Percentiles rank a stretch among this genome's conserved stretches.
Evolutionary conservation across 1,140 invertebrate species (phyloP).

Genomic region (Drosophila lacertosa): DNA sequence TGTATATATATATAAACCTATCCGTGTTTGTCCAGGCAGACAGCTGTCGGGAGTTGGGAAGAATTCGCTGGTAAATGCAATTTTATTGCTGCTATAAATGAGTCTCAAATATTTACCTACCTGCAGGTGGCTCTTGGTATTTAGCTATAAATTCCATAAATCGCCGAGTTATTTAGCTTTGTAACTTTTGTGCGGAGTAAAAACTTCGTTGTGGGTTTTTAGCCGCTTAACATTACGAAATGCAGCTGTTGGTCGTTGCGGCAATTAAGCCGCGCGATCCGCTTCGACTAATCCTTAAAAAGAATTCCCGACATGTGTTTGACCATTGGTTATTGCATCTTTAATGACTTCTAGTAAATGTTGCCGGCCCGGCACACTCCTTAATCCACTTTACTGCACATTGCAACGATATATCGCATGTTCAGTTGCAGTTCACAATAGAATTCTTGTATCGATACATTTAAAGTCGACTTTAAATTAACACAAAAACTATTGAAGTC

Average conservation of each 20-base stretch:
- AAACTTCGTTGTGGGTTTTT: background rate
- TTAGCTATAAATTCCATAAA: background rate
- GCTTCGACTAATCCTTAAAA: background rate
- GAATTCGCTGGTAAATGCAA: background rate
- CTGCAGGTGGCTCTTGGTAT: background rate
- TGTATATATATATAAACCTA: background rate
- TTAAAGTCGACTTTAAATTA: background rate
- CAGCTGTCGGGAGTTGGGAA: conserved; percentile 31
- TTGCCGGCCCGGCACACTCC: background rate
- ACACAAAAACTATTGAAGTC: background rate
- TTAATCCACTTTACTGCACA: background rate
- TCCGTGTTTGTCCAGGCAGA: conserved; percentile 15
- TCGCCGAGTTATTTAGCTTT: background rate
- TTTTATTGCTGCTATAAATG: conserved; percentile 1
- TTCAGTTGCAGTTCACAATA: conserved; percentile 10
- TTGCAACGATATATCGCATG: conserved; percentile 1
- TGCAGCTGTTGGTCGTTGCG: background rate
- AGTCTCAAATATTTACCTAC: background rate
- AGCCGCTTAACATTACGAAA: background rate
- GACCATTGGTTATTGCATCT: background rate
- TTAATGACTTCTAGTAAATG: background rate
- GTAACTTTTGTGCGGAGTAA: background rate
- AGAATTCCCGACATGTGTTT: background rate
- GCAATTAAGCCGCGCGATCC: background rate
- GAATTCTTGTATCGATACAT: background rate